These are phyloP conservation scores for Deilephila elpenor DNA, from an alignment of 2,888 invertebrate species.

Conservation along the genomic window DNA sequence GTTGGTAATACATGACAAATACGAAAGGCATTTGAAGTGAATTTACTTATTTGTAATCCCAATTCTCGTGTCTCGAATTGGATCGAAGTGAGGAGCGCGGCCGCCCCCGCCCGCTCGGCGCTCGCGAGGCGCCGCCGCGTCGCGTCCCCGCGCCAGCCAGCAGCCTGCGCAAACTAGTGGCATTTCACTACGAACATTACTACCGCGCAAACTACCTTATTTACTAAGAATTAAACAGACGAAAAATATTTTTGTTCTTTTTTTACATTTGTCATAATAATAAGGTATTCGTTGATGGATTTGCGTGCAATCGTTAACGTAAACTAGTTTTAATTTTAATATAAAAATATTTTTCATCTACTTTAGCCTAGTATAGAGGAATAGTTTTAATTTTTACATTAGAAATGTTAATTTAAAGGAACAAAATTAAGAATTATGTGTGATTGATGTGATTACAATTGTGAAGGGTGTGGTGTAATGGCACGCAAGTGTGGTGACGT, in stretches of 20 bases:
- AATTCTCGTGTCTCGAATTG: no score
- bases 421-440: constrained; percentile 24
- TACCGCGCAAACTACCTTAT: background rate
- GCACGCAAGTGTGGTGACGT: background rate
- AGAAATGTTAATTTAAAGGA: constrained; percentile 16
- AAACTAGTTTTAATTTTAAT: constrained; percentile 12
- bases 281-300: constrained; percentile 15
- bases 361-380: constrained; percentile 6
- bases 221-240: background rate
- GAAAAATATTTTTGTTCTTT: constrained; percentile 12
- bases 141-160: no score
- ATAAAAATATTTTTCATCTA: constrained; percentile 24
- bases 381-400: constrained; percentile 23
- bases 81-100: no score
- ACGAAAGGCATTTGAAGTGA: background rate
- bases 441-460: constrained; percentile 9
- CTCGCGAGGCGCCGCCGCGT: no score
- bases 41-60: no score
- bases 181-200: background rate
- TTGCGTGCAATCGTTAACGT: constrained; percentile 18
- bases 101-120: no score
- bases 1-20: background rate
- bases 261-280: constrained; percentile 13
- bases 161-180: background rate
- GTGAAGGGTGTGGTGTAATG: constrained; percentile 9